Percentiles rank a stretch among this genome's conserved stretches.
phyloP scores from a whole-genome alignment of 2,113 vertebrate species.

The Neotoma lepida region DNA sequence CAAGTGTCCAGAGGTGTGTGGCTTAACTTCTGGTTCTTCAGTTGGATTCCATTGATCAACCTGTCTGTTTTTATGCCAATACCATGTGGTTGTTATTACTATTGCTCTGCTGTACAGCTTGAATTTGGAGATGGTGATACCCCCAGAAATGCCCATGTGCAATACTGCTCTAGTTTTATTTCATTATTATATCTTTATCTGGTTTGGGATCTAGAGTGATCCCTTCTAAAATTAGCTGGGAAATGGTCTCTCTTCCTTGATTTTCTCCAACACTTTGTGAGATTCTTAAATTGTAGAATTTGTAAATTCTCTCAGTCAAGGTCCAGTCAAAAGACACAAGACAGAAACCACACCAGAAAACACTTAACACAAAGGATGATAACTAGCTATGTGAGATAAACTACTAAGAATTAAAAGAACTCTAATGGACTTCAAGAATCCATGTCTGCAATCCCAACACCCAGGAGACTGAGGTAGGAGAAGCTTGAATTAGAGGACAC shows the following conservation, averaged over 20 bases:
- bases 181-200: not conserved
- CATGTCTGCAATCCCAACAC: not conserved
- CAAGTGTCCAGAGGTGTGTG: not conserved
- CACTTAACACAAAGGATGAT: not conserved
- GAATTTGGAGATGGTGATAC: too few relatives aligned
- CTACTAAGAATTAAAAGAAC: not conserved
- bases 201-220: not conserved
- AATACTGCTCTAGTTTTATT: not conserved
- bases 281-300: not conserved
- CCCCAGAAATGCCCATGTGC: not conserved
- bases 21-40: too few relatives aligned
- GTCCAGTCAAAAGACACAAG: not conserved
- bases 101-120: not conserved
- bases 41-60: not conserved
- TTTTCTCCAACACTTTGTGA: slow-evolving; percentile 8
- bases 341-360: not conserved
- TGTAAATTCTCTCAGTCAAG: not conserved
- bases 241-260: not conserved
- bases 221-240: not conserved
- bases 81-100: not conserved
- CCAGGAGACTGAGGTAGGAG: not conserved
- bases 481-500: not conserved
- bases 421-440: not conserved
- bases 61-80: not conserved
- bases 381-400: not conserved